A percentile compares a stretch with the other conserved stretches of the same genome.
phyloP scores from a whole-genome alignment of 2,888 invertebrate species.

The Ormyrus rosae region DNA sequence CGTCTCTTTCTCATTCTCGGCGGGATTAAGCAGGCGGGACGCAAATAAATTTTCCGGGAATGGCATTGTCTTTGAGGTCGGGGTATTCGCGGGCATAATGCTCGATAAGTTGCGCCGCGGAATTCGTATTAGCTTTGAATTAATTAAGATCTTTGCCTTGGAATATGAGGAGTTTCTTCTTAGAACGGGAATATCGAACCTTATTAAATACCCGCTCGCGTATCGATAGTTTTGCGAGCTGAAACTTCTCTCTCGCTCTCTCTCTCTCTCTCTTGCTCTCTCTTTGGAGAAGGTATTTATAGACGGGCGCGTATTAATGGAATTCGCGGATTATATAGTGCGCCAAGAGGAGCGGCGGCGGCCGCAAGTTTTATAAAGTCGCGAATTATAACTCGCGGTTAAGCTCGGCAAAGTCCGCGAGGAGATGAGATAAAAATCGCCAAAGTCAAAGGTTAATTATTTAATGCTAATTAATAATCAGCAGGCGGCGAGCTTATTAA shows the following conservation, averaged over 20 bases:
- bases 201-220: no score
- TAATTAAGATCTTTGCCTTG: constrained; percentile 67
- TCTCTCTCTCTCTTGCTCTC: no score
- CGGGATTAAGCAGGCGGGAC: constrained; percentile 58
- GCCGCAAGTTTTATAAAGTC: constrained; percentile 57
- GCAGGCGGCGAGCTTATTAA: neutral
- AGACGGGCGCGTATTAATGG: constrained; percentile 11
- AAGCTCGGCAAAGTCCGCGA: neutral
- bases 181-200: neutral
- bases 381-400: constrained; percentile 45
- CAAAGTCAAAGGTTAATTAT: constrained; percentile 14
- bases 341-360: neutral
- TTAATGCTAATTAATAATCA: constrained; percentile 35
- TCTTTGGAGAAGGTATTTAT: neutral
- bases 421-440: constrained; percentile 14
- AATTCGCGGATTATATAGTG: constrained; percentile 44
- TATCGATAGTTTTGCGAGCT: neutral
- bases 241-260: no score
- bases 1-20: neutral
- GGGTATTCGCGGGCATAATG: constrained; percentile 70
- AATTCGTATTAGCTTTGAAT: constrained; percentile 60
- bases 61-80: constrained; percentile 66
- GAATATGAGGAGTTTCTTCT: neutral
- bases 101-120: constrained; percentile 67
- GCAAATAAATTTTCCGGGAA: constrained; percentile 71